Percentiles rank a stretch among this genome's conserved stretches.
Evolutionary conservation across 2,888 invertebrate species (phyloP).

Genomic region (Napeogenes sylphis): DNA sequence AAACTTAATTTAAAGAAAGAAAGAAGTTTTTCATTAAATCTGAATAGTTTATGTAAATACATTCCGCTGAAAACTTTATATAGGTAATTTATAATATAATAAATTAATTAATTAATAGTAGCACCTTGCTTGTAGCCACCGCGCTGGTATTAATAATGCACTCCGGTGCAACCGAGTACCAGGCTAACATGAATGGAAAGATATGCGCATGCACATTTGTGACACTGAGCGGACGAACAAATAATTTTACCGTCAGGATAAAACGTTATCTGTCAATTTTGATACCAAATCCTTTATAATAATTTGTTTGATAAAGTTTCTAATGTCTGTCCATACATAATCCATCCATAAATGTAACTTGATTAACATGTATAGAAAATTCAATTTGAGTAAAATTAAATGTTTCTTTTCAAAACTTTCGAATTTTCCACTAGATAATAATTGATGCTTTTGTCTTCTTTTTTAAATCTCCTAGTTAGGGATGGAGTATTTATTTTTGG

Average conservation of each 20-base stretch:
- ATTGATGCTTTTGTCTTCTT: too few species aligned
- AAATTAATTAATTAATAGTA: background rate
- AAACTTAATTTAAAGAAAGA: too few species aligned
- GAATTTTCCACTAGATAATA: too few species aligned
- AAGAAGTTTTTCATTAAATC: too few species aligned
- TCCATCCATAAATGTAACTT: too few species aligned
- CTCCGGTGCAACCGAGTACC: constrained; percentile 60
- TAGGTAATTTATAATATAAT: background rate
- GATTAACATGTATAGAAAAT: too few species aligned
- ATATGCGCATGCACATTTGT: constrained; percentile 30
- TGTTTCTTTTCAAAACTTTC: too few species aligned
- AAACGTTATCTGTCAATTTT: constrained; percentile 8
- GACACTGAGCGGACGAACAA: constrained; percentile 14
- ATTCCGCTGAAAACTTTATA: too few species aligned
- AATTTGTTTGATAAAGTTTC: background rate
- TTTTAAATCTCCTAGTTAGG: too few species aligned
- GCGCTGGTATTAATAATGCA: constrained; percentile 48
- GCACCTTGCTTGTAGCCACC: background rate
- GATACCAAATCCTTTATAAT: background rate
- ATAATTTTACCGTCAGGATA: constrained; percentile 13
- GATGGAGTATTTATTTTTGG: background rate
- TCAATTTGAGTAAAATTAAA: too few species aligned
- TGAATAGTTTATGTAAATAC: too few species aligned
- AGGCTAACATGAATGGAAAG: constrained; percentile 50
- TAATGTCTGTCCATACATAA: background rate